phyloP scores from a whole-genome alignment of 2,888 invertebrate genomes.

The Scaptomyza tumidula region DNA sequence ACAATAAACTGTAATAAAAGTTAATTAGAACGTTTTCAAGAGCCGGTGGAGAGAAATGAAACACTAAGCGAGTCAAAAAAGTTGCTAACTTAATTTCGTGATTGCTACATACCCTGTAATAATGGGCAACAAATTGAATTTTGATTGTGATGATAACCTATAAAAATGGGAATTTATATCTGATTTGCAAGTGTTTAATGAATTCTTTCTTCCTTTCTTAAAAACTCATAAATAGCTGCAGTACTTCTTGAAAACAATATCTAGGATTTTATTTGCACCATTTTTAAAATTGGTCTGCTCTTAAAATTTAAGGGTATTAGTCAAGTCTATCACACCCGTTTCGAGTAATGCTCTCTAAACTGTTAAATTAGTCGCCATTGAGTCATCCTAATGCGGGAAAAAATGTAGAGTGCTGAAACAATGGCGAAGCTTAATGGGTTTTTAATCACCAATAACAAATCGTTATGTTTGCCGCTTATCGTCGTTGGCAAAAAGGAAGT shows the following conservation, averaged over 20 bases:
- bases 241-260: no score
- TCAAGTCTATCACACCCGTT: slow-evolving; percentile 1
- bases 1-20: slow-evolving; percentile 81
- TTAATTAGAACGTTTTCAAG: slow-evolving; percentile 65
- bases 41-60: slow-evolving; percentile 26
- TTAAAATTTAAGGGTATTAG: slow-evolving; percentile 9
- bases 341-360: slow-evolving; percentile 14
- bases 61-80: slow-evolving; percentile 14
- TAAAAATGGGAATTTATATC: no score
- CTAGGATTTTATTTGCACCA: no score
- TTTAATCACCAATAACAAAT: slow-evolving; percentile 69
- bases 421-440: slow-evolving; percentile 58
- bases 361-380: slow-evolving; percentile 28
- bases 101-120: slow-evolving; percentile 4
- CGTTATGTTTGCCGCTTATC: slow-evolving; percentile 41
- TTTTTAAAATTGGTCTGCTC: not conserved
- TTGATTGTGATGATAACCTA: no score
- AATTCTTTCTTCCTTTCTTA: no score
- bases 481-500: slow-evolving; percentile 12
- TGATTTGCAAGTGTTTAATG: no score
- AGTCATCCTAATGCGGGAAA: not conserved
- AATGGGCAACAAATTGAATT: not conserved
- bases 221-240: no score
- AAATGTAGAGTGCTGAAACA: slow-evolving; percentile 17
- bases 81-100: not conserved